Base-by-base conservation (phyloP, 2,888 invertebrate genomes). In the Lordiphosa fenestrarum region DNA sequence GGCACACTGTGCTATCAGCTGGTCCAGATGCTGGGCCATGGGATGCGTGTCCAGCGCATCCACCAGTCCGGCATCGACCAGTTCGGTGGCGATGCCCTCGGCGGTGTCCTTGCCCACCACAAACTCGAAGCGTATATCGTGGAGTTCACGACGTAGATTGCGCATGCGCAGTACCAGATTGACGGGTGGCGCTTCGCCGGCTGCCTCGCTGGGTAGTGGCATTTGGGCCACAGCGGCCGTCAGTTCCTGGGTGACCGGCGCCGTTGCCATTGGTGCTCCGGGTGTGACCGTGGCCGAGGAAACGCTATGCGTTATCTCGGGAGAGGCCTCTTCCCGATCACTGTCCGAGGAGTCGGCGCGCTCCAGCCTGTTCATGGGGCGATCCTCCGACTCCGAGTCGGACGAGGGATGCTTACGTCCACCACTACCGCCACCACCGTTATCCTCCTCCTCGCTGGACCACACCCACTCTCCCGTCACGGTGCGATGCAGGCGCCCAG, bases 401-500 rank as follows among this genome's bases (percentile, higher is more conserved):
- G 90, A 91, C 25, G 91, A 91, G 52, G 91, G 91, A 25, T 75
- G 76, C 52, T 87, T 85, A 63, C 90, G 90, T 47, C 90, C 84
- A 0, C 75, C 75, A 13, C 13, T 47, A 66, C 90, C 90, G 59
- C 90, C 80, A 30, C 66, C 91, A 13, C 68, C 92, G 55, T 92
- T 94, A 77, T 94, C 95, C 76, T 97, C 96, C 86, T 98, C 98
- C 86, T 96, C 96, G 81, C 97, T 97, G 60, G 97, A 98, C 98
- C 98, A 99, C 62, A 98, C 97, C 98, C 98, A 98, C 89, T 97
- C 97, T 36, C 98, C 98, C 21, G 97, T 97, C 81, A 97, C 96
- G 72, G 97, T 98, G 85, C 98, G 93, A 90, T 97, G 97, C 68
- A 97, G 91, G 0, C 95, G 92, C 12, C 95, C 95, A 19, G 94